Evolutionary conservation across 2,113 vertebrate genomes (phyloP).

Genomic region (Pardalotus punctatus): DNA sequence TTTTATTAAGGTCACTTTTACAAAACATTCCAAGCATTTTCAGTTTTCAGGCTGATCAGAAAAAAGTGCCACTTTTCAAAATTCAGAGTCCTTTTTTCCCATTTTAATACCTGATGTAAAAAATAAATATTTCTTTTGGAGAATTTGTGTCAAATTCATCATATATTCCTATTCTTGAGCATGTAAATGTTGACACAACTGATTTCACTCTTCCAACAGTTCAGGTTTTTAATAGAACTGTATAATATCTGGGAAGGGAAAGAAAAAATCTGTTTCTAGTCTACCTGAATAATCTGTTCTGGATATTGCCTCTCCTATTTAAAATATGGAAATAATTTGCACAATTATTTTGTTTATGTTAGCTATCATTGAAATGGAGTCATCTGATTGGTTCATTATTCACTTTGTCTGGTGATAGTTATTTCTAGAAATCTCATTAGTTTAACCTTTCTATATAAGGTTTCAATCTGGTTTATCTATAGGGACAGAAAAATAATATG

Average conservation of each 20-base stretch:
- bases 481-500: not conserved
- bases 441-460: not conserved
- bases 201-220: not conserved
- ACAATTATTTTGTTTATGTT: not conserved
- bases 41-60: not conserved
- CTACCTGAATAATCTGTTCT: not conserved
- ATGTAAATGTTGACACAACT: not conserved
- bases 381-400: not conserved
- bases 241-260: not conserved
- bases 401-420: not conserved
- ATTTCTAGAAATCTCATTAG: not conserved
- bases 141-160: not conserved
- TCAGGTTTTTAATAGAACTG: not conserved
- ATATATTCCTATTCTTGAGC: not conserved
- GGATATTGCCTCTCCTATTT: not conserved
- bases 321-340: not conserved
- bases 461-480: not conserved
- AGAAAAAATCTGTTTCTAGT: not conserved
- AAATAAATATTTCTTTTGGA: not conserved
- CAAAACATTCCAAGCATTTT: not conserved
- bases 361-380: not conserved
- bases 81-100: not conserved
- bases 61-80: not conserved
- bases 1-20: not conserved
- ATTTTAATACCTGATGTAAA: not conserved